These are phyloP conservation scores for Halocynthia roretzi DNA, from an alignment of 23 tunicate genomes.

Conservation along the genomic window DNA sequence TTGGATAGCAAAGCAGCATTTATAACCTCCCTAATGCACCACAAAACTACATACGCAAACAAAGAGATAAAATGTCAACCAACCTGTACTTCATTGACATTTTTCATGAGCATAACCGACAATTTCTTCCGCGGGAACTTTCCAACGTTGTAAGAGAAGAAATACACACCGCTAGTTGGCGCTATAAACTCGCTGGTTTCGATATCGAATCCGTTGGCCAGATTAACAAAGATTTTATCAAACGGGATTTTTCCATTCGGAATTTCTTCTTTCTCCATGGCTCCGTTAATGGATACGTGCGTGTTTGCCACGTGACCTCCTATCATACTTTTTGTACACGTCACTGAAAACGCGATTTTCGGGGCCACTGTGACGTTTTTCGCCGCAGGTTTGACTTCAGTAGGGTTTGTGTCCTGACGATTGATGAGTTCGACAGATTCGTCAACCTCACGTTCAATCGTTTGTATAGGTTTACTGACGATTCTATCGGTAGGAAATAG, in stretches of 20 bases:
- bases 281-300: not conserved
- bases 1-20: not conserved
- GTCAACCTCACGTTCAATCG: too few relatives aligned
- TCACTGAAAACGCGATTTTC: constrained; percentile 67
- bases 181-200: constrained; percentile 39
- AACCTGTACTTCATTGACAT: constrained; percentile 71
- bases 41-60: too few relatives aligned
- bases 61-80: not conserved
- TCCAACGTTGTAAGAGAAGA: constrained; percentile 64
- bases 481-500: too few relatives aligned
- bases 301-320: constrained; percentile 30
- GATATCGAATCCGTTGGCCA: constrained; percentile 24
- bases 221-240: constrained; percentile 56
- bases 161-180: constrained; percentile 65
- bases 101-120: constrained; percentile 71
- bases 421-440: too few relatives aligned
- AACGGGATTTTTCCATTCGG: constrained; percentile 35
- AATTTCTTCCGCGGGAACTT: constrained; percentile 73
- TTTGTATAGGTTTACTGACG: too few relatives aligned
- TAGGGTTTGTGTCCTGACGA: too few relatives aligned
- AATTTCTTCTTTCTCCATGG: constrained; percentile 9
- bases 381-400: not conserved
- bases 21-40: too few relatives aligned
- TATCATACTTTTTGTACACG: constrained; percentile 48
- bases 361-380: not conserved